These are phyloP conservation scores for Oryzias sinensis DNA, from an alignment of 2,797 vertebrate genomes.

Conservation along the genomic window DNA sequence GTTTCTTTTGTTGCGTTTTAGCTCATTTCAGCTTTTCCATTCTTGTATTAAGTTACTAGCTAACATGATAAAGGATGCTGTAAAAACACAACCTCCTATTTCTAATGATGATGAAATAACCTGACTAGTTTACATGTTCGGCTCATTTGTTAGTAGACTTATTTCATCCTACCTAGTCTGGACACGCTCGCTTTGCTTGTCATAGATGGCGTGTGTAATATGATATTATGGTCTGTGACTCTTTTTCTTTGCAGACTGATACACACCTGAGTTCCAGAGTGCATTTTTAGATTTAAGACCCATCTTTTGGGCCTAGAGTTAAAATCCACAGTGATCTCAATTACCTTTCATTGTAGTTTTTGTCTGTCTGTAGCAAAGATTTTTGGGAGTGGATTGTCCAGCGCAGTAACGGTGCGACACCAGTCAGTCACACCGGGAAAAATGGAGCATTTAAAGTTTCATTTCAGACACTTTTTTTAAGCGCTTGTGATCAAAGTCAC, in stretches of 20 bases:
- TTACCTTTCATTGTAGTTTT: too few relatives aligned
- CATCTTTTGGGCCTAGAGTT: too few relatives aligned
- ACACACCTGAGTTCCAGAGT: too few relatives aligned
- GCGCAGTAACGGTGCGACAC: too few relatives aligned
- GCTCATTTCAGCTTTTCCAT: background rate
- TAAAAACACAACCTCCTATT: background rate
- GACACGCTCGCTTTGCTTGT: background rate
- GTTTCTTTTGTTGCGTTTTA: background rate
- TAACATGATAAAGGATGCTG: constrained; percentile 1
- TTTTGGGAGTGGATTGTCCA: too few relatives aligned
- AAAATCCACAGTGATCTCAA: too few relatives aligned
- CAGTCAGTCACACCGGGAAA: too few relatives aligned
- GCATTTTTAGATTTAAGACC: too few relatives aligned
- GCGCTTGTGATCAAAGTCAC: constrained; percentile 55
- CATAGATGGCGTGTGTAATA: background rate
- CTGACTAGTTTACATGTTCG: background rate
- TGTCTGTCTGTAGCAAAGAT: too few relatives aligned
- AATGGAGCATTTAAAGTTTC: too few relatives aligned
- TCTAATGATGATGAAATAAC: background rate
- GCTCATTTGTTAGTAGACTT: background rate
- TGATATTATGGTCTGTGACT: too few relatives aligned
- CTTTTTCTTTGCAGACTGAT: background rate
- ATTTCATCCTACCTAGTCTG: background rate
- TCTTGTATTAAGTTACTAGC: background rate
- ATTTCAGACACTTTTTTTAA: constrained; percentile 42